These are phyloP conservation scores for Entomyzon cyanotis DNA, from an alignment of 2,113 vertebrate genomes.

Conservation along the genomic window DNA sequence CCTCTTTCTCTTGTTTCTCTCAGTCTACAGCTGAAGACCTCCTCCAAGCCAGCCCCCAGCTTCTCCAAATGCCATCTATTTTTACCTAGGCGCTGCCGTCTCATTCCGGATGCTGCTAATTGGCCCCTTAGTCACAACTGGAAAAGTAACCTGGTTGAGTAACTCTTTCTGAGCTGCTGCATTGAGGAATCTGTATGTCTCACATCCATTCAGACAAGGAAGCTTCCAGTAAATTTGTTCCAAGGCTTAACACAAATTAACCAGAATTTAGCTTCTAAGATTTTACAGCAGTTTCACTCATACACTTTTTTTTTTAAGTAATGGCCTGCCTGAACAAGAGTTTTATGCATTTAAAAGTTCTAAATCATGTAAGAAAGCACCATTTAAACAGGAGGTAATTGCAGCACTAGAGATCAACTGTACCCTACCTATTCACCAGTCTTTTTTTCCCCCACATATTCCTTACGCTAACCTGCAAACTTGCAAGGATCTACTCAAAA, in stretches of 20 bases:
- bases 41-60: slow-evolving; percentile 28
- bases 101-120: slow-evolving; percentile 62
- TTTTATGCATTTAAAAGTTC: not conserved
- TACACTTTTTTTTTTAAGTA: not conserved
- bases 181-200: not conserved
- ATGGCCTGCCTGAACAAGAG: fast-evolving
- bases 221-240: not conserved
- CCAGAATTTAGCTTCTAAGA: not conserved
- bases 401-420: not conserved
- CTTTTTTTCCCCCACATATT: not conserved
- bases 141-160: slow-evolving; percentile 46
- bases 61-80: slow-evolving; percentile 68
- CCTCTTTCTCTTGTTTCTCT: not conserved
- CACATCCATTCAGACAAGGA: not conserved
- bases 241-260: not conserved
- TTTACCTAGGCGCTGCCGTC: slow-evolving; percentile 34
- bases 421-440: not conserved
- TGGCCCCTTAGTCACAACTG: slow-evolving; percentile 66
- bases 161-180: slow-evolving; percentile 48
- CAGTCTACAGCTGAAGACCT: slow-evolving; percentile 14
- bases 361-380: not conserved
- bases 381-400: not conserved
- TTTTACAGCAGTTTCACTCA: not conserved
- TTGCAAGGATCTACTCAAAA: not conserved
- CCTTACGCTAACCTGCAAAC: not conserved